These are phyloP conservation scores for Thamnophis elegans DNA, from an alignment of 2,797 vertebrate species.

Conservation along the genomic window DNA sequence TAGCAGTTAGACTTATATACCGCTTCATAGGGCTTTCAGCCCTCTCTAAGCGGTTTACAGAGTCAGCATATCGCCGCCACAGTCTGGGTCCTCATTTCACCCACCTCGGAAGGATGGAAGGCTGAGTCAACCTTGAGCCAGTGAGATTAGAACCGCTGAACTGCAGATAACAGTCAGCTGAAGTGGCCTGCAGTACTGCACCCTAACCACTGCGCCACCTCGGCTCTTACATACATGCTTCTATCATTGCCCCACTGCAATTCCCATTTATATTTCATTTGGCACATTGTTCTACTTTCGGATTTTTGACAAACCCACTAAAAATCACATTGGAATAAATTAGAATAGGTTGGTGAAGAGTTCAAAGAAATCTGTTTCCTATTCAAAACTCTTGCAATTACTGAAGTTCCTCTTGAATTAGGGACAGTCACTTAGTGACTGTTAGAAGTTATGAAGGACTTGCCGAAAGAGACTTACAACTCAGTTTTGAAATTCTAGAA, in stretches of 20 bases:
- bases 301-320: not conserved
- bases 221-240: no score
- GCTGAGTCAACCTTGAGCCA: no score
- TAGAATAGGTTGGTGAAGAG: not conserved
- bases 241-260: not conserved
- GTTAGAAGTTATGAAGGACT: not conserved
- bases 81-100: no score
- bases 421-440: not conserved
- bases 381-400: not conserved
- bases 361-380: rapidly evolving
- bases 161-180: no score
- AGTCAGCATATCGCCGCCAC: no score
- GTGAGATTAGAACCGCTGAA: no score
- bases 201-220: no score
- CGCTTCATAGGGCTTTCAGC: no score
- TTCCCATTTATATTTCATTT: not conserved
- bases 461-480: not conserved
- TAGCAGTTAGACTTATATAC: no score
- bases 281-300: not conserved
- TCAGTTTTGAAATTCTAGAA: not conserved
- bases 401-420: not conserved
- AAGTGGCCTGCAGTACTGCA: no score
- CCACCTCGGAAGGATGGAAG: no score
- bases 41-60: no score
- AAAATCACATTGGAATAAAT: not conserved